Base-by-base conservation (phyloP, 2,797 vertebrate genomes). In the Melanotaenia pygmaea region DNA sequence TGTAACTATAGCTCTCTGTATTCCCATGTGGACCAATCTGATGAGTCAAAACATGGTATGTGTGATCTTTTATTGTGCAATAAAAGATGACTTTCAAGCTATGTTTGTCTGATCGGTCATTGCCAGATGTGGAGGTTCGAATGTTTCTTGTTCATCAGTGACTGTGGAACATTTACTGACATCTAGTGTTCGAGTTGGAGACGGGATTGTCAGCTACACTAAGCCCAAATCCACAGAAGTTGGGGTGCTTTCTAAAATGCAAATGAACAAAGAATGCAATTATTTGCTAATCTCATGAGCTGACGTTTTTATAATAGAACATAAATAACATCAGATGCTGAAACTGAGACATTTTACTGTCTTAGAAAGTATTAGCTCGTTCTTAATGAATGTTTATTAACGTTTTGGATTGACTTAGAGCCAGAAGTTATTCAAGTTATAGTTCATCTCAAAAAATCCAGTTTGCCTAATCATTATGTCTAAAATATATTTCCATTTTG, bases 21-120 rank as follows among this genome's bases (percentile, higher is more conserved):
- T 92, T 89, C 89, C 90, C 88, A 90, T 92, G 92, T 94, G 93
- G 94, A 94, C 93, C 92, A 92, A 92, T 92, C 91, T 91, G 86
- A 89, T 84, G 80, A 88, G 82, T 92, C 90, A 85, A 84, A 90
- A 92, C 91, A 91, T 93, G 91, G 89, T 93, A 86, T 92, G 88
- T 94, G 90, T 94, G 91, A 93, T 94, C 93, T 94, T 95, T 94
- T 94, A 93, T 94, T 93, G 92, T 94, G 92, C 90, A 94, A 94
- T 94, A 94, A 95, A 94, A 94, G 94, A 94, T 93, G 83, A 94
- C 92, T 92, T 94, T 94, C 90, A 94, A 92, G 87, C 92, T 92
- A 89, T 72, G 13, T 1, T 67, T 5, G 61, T 74, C 61, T 26
- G 11, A 3, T 45, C 40, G 53, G 5, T 77, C 22, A 61, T 76